A percentile compares a stretch with the other conserved stretches of the same genome.
Evolutionary conservation across 37 sponge, comb jelly and placozoan genomes (phyloP).

Genomic region (Lycopodina hypogea): DNA sequence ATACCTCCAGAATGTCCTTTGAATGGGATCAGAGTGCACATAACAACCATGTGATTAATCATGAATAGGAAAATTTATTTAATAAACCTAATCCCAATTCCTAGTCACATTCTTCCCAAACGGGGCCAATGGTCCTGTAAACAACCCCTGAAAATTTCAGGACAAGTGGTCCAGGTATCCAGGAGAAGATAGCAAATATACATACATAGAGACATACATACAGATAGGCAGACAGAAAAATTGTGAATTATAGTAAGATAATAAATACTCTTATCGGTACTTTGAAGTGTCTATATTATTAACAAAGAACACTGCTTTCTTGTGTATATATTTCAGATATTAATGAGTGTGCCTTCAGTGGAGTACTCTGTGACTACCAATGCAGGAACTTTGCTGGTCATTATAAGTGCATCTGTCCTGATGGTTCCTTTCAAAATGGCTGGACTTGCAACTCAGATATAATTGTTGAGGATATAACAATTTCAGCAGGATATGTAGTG

Average conservation of each 20-base stretch:
- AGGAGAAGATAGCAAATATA: too few relatives aligned
- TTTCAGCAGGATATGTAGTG: neutral
- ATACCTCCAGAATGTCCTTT: too few relatives aligned
- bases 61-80: too few relatives aligned
- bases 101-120: too few relatives aligned
- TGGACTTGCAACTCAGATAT: neutral
- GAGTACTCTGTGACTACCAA: constrained; percentile 24
- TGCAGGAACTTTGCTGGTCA: constrained; percentile 35
- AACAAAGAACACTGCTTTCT: neutral
- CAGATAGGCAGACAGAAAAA: too few relatives aligned
- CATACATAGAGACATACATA: too few relatives aligned
- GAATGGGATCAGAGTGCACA: too few relatives aligned
- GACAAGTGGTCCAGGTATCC: too few relatives aligned
- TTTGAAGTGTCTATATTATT: neutral
- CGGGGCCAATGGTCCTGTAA: too few relatives aligned
- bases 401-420: constrained; percentile 25
- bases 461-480: neutral
- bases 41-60: too few relatives aligned
- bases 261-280: neutral
- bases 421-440: constrained; percentile 21
- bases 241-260: neutral
- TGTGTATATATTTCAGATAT: constrained; percentile 37
- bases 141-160: too few relatives aligned
- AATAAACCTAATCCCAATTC: too few relatives aligned
- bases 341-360: constrained; percentile 63